Base-by-base conservation (phyloP, 1,140 invertebrate genomes). In the Heterodera schachtii region DNA sequence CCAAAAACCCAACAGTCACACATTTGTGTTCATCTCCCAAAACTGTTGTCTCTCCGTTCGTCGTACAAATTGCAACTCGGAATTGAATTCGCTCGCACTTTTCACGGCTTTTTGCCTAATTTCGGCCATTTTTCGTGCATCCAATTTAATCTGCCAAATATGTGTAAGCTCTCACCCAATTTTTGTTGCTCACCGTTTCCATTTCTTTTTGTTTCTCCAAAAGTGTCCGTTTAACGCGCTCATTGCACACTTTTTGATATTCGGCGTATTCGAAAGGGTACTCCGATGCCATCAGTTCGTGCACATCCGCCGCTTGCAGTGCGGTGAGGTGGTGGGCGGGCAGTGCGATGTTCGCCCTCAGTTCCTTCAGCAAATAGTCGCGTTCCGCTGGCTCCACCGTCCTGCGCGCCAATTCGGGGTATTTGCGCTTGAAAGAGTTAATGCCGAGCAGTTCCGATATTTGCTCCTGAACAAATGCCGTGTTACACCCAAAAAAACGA, bases 371-470 rank as follows among this genome's bases (percentile, higher is more conserved):
- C 41, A 85, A 69, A 71, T 84, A 73, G 11, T 86, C 73, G 41
- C 84, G 57, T 80, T 85, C 84, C 46, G 19, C 43, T 9, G 75
- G 75, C 44, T 86, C 84, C 57, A 85, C 57, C 6, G 80, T 73
- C 73, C 84, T 66, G 1, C 84, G 64, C 21, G 31, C 46, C 16
- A 85, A 46, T n/a, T 85, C 78, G 6, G 84, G 84, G 69, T 86
- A 85, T 75, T 85, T 85, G 9, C 84, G 73, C 79, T 85, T 85
- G 66, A 85, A 85, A 11, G 84, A 85, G 13, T 77, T 85, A 13
- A 85, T 79, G 44, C 69, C 84, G 9, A 85, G 75, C 16, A 85
- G 52, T 64, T 85, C 43, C 9, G 84, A 73, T 11, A 85, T 64
- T 80, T 85, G 84, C 66, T 85, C 84, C 84, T 84, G 44, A 57